Conservation (phyloP, 2,113 vertebrate species). For the Pterocles gutturalis region DNA sequence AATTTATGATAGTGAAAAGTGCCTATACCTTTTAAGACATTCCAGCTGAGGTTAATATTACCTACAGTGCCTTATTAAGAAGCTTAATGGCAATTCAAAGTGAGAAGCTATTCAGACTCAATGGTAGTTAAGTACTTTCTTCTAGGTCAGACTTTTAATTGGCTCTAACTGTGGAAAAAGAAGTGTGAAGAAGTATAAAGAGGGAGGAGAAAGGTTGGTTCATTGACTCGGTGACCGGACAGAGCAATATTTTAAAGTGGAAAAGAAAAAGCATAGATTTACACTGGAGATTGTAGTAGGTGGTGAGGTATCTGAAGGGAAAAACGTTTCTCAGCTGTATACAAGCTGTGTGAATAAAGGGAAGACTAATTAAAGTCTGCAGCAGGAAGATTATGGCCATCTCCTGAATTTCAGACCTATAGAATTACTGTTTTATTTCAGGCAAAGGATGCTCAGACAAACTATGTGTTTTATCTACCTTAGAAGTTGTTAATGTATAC, state of each 20-base stretch:
- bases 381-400: neutral
- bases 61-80: neutral
- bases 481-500: neutral
- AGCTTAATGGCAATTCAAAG: neutral
- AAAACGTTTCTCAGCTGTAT: neutral
- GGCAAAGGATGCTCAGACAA: neutral
- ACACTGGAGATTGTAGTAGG: neutral
- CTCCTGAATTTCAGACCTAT: neutral
- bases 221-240: neutral
- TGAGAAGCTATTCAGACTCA: neutral
- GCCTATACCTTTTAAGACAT: neutral
- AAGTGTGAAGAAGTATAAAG: neutral
- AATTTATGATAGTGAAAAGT: neutral
- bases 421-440: neutral
- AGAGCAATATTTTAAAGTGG: neutral
- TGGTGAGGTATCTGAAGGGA: neutral
- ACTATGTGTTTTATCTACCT: neutral
- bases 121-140: neutral
- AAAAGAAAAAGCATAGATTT: neutral
- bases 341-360: neutral
- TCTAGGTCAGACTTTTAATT: conserved; percentile 10
- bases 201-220: neutral
- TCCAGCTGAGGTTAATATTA: neutral
- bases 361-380: neutral
- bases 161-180: neutral